Conservation (phyloP, 2,113 vertebrate genomes). For the Planiliza haematocheilus region DNA sequence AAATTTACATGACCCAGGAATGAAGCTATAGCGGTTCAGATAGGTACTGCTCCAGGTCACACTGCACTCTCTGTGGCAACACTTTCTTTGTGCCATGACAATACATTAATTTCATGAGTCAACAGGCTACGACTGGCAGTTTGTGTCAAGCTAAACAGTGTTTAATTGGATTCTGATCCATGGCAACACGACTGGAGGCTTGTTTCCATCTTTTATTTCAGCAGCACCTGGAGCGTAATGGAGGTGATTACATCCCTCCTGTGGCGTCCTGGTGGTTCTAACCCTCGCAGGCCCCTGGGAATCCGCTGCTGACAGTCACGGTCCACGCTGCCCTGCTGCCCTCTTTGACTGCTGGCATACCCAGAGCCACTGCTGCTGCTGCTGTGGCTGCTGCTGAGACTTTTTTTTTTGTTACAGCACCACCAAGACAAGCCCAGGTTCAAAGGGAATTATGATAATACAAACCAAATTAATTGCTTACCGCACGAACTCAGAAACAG, state of each 20-base stretch:
- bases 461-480: conserved; percentile 70
- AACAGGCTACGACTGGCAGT: conserved; percentile 81
- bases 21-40: conserved; percentile 55
- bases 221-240: conserved; percentile 81
- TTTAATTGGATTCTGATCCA: conserved; percentile 86
- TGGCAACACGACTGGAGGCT: conserved; percentile 74
- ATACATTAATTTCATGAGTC: conserved; percentile 87
- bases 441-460: conserved; percentile 69
- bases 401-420: conserved; percentile 31
- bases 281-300: conserved; percentile 63
- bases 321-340: conserved; percentile 71
- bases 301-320: conserved; percentile 73
- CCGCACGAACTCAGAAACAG: conserved; percentile 39
- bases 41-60: conserved; percentile 58
- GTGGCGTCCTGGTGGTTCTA: conserved; percentile 55
- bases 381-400: conserved; percentile 38
- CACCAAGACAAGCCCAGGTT: conserved; percentile 61
- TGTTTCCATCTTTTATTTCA: conserved; percentile 79
- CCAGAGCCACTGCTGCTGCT: conserved; percentile 53
- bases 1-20: conserved; percentile 65
- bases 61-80: conserved; percentile 66
- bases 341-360: conserved; percentile 61
- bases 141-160: conserved; percentile 82
- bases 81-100: conserved; percentile 77
- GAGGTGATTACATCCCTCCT: conserved; percentile 79